phyloP scores from a whole-genome alignment of 2,113 vertebrate species.

The Ardeotis arabs region DNA sequence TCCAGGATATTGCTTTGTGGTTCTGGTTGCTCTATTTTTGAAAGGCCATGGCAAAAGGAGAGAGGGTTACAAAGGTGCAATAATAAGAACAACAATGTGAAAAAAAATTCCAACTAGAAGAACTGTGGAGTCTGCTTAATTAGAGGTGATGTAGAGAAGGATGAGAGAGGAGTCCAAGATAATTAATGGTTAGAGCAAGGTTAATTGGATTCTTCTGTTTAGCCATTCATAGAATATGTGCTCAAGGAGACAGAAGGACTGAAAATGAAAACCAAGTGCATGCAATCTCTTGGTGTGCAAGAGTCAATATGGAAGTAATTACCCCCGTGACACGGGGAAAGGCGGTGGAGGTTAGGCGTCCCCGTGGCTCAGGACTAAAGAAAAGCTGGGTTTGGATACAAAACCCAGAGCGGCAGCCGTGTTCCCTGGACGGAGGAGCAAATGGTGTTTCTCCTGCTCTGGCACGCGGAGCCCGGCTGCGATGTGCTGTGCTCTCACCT shows the following conservation, averaged over 20 bases:
- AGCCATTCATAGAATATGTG: background rate
- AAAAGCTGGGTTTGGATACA: background rate
- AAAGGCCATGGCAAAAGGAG: background rate
- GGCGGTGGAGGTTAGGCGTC: background rate
- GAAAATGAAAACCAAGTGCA: conserved; percentile 41
- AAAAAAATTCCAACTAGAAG: background rate
- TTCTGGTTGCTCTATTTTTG: background rate
- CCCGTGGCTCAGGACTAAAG: background rate
- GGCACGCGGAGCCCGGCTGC: background rate
- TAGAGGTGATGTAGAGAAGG: background rate
- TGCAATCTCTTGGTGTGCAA: background rate
- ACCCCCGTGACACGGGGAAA: background rate
- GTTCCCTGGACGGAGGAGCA: background rate
- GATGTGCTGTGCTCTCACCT: background rate
- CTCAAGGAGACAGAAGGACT: background rate
- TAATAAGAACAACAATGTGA: background rate
- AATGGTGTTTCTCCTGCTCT: background rate
- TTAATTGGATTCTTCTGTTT: conserved; percentile 57
- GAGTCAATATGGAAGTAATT: conserved; percentile 7
- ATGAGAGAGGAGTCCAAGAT: conserved; percentile 18
- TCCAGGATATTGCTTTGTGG: background rate
- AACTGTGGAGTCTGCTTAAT: conserved; percentile 39
- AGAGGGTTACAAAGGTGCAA: background rate
- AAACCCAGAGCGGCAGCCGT: too few species aligned
- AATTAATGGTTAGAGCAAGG: conserved; percentile 43